These are phyloP conservation scores for Eudasyphora cyanicolor DNA, from an alignment of 2,888 invertebrate species.

Conservation along the genomic window DNA sequence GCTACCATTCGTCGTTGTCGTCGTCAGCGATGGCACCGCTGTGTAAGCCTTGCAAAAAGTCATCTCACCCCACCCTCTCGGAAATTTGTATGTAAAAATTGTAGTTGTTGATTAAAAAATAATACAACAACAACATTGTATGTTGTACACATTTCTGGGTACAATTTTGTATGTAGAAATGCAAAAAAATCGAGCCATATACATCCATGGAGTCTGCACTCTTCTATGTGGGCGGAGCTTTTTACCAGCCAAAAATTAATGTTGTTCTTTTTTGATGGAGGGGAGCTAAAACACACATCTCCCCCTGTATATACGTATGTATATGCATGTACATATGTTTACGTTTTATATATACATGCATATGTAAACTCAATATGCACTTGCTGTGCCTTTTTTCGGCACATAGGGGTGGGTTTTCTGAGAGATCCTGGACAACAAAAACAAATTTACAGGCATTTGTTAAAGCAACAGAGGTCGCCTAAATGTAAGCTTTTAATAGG, in stretches of 20 bases:
- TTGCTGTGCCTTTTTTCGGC: neutral
- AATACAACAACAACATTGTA: constrained; percentile 7
- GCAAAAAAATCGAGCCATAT: constrained; percentile 8
- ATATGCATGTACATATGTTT: neutral
- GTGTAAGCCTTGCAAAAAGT: constrained; percentile 21
- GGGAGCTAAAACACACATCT: constrained; percentile 51
- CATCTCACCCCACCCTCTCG: constrained; percentile 6
- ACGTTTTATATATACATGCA: neutral
- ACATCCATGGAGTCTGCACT: constrained; percentile 24
- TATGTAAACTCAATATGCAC: neutral
- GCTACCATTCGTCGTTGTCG: neutral
- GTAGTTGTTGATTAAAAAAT: constrained; percentile 35
- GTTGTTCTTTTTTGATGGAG: constrained; percentile 40
- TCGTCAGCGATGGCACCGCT: neutral
- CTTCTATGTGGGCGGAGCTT: constrained; percentile 60
- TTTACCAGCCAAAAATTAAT: constrained; percentile 54
- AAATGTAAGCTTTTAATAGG: too few relatives aligned
- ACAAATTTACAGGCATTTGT: constrained; percentile 50
- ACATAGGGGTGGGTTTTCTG: constrained; percentile 62
- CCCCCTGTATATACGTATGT: neutral
- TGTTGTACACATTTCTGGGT: neutral
- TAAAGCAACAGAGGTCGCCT: too few relatives aligned
- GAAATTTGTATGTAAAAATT: constrained; percentile 21
- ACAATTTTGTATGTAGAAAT: constrained; percentile 1
- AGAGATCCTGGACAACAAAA: constrained; percentile 28